Conservation (phyloP, 2,888 invertebrate genomes). For the Pristionchus exspectatus region DNA sequence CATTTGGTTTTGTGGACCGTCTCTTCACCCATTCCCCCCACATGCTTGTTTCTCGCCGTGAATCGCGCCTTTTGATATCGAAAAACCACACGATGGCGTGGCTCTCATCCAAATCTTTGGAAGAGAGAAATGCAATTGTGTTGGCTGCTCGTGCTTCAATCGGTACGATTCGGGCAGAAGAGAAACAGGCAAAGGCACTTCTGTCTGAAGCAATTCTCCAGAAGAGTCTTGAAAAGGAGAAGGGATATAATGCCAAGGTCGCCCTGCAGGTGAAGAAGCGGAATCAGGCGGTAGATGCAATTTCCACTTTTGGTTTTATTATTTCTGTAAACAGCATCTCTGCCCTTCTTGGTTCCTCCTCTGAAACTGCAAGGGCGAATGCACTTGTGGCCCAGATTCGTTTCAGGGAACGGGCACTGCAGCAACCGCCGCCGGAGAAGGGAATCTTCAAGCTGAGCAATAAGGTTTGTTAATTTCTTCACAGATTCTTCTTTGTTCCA, state of each 20-base stretch:
- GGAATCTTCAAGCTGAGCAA: constrained; percentile 27
- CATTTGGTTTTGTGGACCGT: constrained; percentile 18
- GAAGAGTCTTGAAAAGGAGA: neutral
- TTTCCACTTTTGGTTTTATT: constrained; percentile 9
- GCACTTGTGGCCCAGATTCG: constrained; percentile 44
- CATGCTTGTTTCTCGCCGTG: neutral
- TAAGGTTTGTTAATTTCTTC: neutral
- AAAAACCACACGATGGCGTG: constrained; percentile 40
- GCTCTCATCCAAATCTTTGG: neutral
- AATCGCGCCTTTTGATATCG: constrained; percentile 10
- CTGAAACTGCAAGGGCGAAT: neutral
- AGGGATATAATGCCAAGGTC: neutral
- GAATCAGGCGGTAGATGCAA: constrained; percentile 13
- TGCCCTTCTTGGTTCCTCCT: constrained; percentile 26
- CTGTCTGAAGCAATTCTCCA: neutral
- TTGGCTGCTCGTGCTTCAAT: neutral
- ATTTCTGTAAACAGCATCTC: neutral
- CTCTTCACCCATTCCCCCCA: neutral
- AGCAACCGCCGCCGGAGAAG: constrained; percentile 24
- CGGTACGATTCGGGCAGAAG: neutral
- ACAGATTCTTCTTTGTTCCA: neutral
- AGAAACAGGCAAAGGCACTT: neutral
- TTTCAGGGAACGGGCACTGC: constrained; percentile 38
- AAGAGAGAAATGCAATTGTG: neutral
- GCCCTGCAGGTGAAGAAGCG: constrained; percentile 27